Evolutionary conservation across 2,797 vertebrate genomes (phyloP).

Genomic region (Cyprinella venusta): DNA sequence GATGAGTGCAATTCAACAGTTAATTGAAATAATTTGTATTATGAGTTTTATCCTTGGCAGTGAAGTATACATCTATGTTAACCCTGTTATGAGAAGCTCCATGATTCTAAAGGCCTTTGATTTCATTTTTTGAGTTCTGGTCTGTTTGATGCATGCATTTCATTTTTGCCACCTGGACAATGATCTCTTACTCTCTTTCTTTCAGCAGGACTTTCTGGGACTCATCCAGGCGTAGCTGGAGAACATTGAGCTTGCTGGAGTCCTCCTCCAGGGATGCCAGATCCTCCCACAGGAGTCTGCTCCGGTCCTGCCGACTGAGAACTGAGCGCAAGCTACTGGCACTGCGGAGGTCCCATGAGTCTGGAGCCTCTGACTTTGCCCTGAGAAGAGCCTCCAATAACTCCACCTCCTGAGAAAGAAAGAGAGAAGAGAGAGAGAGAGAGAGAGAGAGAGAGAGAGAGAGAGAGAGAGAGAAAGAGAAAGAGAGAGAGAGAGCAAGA

Average conservation of each 20-base stretch:
- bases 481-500: neutral
- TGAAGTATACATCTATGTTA: neutral
- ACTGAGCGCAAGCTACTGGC: conserved; percentile 71
- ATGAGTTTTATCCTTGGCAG: neutral
- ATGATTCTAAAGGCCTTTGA: neutral
- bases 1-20: neutral
- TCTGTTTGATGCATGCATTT: neutral
- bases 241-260: conserved; percentile 84
- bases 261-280: conserved; percentile 83
- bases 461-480: neutral
- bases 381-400: conserved; percentile 83
- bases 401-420: conserved; percentile 81
- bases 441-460: neutral
- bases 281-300: conserved; percentile 89
- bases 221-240: conserved; percentile 91
- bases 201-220: conserved; percentile 91
- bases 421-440: neutral
- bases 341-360: conserved; percentile 83
- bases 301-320: conserved; percentile 86
- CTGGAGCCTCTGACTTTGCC: conserved; percentile 77
- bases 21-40: neutral
- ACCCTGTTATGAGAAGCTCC: neutral
- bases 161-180: neutral
- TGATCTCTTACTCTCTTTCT: conserved; percentile 83
- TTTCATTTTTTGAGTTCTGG: neutral